Evolutionary conservation across 2,888 invertebrate species (phyloP).

Genomic region (Netelia inedita): DNA sequence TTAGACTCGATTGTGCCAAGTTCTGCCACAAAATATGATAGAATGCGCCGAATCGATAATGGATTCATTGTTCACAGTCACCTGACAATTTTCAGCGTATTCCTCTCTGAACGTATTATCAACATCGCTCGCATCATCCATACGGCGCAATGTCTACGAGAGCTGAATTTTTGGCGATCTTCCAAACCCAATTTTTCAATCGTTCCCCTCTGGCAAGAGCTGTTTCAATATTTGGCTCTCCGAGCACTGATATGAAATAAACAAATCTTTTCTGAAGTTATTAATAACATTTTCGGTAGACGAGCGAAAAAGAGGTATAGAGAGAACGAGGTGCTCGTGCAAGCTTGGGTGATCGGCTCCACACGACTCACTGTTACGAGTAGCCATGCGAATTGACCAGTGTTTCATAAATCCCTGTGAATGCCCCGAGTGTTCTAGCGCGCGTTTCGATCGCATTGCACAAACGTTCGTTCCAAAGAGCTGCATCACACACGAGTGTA

Average conservation of each 20-base stretch:
- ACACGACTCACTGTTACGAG: constrained; percentile 4
- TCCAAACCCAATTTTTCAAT: constrained; percentile 57
- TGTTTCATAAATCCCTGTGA: constrained; percentile 44
- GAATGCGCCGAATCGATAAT: too few species aligned
- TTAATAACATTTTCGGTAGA: constrained; percentile 54
- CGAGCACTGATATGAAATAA: constrained; percentile 50
- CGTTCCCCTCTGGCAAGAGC: constrained; percentile 19
- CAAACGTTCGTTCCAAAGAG: constrained; percentile 31
- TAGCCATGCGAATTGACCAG: constrained; percentile 39
- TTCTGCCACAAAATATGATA: too few species aligned
- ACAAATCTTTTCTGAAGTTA: constrained; percentile 53
- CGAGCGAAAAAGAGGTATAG: background rate
- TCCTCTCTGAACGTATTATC: background rate
- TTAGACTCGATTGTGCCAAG: too few species aligned
- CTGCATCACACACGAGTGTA: constrained; percentile 14
- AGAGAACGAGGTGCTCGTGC: background rate
- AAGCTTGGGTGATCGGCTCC: constrained; percentile 21
- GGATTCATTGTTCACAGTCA: too few species aligned
- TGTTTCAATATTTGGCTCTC: constrained; percentile 47
- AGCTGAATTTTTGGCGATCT: constrained; percentile 49
- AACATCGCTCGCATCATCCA: background rate
- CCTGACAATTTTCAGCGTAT: too few species aligned
- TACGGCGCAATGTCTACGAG: constrained; percentile 20
- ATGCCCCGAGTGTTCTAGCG: background rate
- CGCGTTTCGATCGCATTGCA: constrained; percentile 27